Evolutionary conservation across 2,888 invertebrate genomes (phyloP).

Genomic region (Nephrotoma guestfalica): DNA sequence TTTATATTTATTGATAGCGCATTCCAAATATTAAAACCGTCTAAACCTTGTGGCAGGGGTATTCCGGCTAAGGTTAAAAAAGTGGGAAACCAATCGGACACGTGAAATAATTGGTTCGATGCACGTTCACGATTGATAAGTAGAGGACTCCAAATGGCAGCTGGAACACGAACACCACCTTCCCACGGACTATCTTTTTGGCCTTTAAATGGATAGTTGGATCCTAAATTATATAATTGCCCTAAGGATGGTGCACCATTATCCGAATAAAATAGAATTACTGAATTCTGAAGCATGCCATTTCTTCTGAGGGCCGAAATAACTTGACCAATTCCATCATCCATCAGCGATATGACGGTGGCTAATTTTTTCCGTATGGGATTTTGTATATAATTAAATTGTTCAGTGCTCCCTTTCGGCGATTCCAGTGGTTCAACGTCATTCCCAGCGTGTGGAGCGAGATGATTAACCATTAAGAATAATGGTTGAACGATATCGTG

Average conservation of each 20-base stretch:
- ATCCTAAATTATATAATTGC: constrained; percentile 52
- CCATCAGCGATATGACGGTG: constrained; percentile 76
- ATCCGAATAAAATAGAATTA: constrained; percentile 76
- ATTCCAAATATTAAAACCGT: constrained; percentile 56
- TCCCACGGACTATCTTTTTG: constrained; percentile 72
- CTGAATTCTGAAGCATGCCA: constrained; percentile 61
- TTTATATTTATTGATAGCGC: constrained; percentile 35
- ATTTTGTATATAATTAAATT: constrained; percentile 51
- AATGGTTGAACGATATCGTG: constrained; percentile 48
- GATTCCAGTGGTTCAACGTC: constrained; percentile 53
- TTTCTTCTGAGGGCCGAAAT: constrained; percentile 48
- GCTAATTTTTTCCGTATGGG: constrained; percentile 50
- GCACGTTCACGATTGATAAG: constrained; percentile 38
- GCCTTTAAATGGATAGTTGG: constrained; percentile 65
- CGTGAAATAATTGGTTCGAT: constrained; percentile 52
- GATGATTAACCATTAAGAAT: constrained; percentile 64
- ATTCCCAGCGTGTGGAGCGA: constrained; percentile 67
- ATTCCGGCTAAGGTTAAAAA: constrained; percentile 31
- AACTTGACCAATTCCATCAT: constrained; percentile 69
- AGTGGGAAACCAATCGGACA: constrained; percentile 76
- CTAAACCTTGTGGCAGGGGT: no score
- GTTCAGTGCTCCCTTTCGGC: constrained; percentile 50
- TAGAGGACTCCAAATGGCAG: constrained; percentile 58
- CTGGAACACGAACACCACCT: constrained; percentile 65
- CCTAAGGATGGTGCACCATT: constrained; percentile 74